phyloP scores from a whole-genome alignment of 2,888 invertebrate species.

The Ramazzottius varieornatus region DNA sequence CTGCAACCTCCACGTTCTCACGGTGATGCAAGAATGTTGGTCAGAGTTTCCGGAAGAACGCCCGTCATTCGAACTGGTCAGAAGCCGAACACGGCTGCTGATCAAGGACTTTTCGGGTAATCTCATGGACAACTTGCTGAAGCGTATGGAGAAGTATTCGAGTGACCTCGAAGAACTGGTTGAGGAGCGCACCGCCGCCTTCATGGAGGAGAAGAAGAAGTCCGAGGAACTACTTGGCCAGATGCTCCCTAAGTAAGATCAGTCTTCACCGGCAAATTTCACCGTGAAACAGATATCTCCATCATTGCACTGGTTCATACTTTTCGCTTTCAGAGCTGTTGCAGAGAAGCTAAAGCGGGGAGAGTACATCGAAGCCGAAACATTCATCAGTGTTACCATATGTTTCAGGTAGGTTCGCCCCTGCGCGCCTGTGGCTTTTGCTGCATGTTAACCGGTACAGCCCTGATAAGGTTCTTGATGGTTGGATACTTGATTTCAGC shows the following conservation, averaged over 20 bases:
- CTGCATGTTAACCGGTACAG: too few species aligned
- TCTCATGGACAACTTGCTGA: not conserved
- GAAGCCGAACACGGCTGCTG: not conserved
- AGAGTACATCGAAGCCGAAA: not conserved
- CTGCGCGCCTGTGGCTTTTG: too few species aligned
- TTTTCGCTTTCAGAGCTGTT: not conserved
- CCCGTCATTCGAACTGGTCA: not conserved
- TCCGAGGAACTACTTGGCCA: not conserved
- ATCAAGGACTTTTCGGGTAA: not conserved
- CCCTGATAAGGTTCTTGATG: too few species aligned
- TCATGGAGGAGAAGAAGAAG: constrained; percentile 4
- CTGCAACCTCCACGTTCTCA: not conserved
- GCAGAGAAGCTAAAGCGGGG: not conserved
- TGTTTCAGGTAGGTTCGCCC: not conserved
- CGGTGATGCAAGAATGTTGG: not conserved
- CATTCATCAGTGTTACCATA: not conserved
- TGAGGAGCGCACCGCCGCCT: not conserved
- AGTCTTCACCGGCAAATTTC: too few species aligned
- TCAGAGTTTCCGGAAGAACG: not conserved
- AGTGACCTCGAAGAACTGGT: not conserved
- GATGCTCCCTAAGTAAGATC: not conserved
- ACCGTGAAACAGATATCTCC: too few species aligned
- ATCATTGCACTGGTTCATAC: too few species aligned
- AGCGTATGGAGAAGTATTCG: not conserved
- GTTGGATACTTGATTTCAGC: too few species aligned